phyloP scores from a whole-genome alignment of 1,140 invertebrate genomes.

The Psilanteris sp. region DNA sequence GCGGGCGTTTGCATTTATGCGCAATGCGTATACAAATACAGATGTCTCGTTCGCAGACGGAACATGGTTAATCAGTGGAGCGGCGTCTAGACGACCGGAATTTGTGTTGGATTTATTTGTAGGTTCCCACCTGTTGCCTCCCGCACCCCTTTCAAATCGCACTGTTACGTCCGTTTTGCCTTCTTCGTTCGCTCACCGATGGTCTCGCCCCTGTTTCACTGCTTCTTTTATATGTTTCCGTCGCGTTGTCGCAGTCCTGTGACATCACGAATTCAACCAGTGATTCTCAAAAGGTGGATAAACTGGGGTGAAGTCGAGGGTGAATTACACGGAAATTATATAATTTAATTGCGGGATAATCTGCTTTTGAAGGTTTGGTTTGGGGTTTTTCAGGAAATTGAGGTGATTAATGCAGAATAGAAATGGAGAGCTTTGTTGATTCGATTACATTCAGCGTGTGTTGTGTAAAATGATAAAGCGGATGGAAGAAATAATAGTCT shows the following conservation, averaged over 20 bases:
- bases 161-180: slow-evolving; percentile 46
- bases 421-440: too few species aligned
- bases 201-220: slow-evolving; percentile 9
- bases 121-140: slow-evolving; percentile 77
- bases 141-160: slow-evolving; percentile 68
- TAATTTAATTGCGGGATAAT: neutral
- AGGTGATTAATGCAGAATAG: too few species aligned
- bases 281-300: neutral
- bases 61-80: slow-evolving; percentile 69
- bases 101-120: slow-evolving; percentile 76
- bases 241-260: slow-evolving; percentile 10
- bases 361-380: too few species aligned
- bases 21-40: slow-evolving; percentile 31
- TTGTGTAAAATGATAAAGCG: too few species aligned
- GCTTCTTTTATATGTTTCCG: slow-evolving; percentile 30
- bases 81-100: slow-evolving; percentile 71
- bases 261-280: slow-evolving; percentile 12
- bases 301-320: neutral
- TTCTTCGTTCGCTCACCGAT: slow-evolving; percentile 34
- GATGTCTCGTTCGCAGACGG: slow-evolving; percentile 41
- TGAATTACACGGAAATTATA: slow-evolving; percentile 14
- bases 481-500: too few species aligned
- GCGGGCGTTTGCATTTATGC: slow-evolving; percentile 24
- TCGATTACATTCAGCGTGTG: too few species aligned
- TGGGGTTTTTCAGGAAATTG: too few species aligned